Percentiles rank a stretch among this genome's conserved stretches.
phyloP scores from a whole-genome alignment of 2,888 invertebrate genomes.

The Hypolimnas misippus region DNA sequence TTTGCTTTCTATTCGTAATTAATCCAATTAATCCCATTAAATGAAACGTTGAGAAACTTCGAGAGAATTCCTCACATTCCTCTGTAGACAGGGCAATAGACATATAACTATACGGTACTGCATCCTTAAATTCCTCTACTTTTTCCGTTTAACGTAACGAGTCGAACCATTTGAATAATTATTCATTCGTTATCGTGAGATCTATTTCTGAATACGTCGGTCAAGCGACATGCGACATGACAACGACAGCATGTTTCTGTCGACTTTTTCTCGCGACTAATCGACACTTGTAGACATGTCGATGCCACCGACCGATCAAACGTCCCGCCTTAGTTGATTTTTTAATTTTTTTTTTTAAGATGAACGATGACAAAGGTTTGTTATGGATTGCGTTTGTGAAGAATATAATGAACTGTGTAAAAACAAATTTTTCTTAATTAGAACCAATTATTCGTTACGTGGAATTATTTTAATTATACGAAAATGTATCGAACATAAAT shows the following conservation, averaged over 20 bases:
- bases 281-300: constrained; percentile 61
- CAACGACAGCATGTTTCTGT: constrained; percentile 68
- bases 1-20: constrained; percentile 56
- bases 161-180: constrained; percentile 60
- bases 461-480: not conserved
- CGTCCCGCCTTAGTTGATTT: constrained; percentile 48
- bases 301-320: constrained; percentile 58
- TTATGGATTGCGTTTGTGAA: constrained; percentile 49
- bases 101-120: constrained; percentile 3
- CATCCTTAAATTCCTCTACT: constrained; percentile 20
- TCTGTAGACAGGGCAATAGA: constrained; percentile 8
- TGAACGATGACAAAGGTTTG: constrained; percentile 48
- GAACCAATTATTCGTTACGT: not conserved
- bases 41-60: constrained; percentile 34
- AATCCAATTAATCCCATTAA: constrained; percentile 47
- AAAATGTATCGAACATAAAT: not conserved
- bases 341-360: constrained; percentile 25
- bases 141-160: constrained; percentile 38
- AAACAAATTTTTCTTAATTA: constrained; percentile 7
- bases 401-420: constrained; percentile 29
- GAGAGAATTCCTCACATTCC: constrained; percentile 25
- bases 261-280: constrained; percentile 70
- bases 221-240: constrained; percentile 57
- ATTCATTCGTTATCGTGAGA: constrained; percentile 67
- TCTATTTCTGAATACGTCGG: constrained; percentile 61